These are phyloP conservation scores for Vandiemenella viatica DNA, from an alignment of 2,888 invertebrate genomes.

Conservation along the genomic window DNA sequence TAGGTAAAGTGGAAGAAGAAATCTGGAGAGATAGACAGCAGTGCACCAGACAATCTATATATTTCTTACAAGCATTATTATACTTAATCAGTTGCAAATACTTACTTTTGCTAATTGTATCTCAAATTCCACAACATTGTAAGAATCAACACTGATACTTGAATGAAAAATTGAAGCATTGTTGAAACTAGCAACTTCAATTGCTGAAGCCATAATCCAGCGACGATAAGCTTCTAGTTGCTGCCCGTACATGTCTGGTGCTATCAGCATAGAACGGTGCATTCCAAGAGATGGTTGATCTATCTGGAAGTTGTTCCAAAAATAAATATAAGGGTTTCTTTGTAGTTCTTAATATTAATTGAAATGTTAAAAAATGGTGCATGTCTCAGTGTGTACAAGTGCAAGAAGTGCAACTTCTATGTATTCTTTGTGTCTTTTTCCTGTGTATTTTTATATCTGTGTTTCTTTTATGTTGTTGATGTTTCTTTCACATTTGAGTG, in stretches of 20 bases:
- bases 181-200: conserved; percentile 18
- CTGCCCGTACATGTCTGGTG: conserved; percentile 19
- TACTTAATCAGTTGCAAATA: too few relatives aligned
- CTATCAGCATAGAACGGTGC: conserved; percentile 22
- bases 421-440: background rate
- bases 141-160: conserved; percentile 22
- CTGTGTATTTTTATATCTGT: background rate
- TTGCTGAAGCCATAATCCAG: conserved; percentile 21
- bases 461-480: too few relatives aligned
- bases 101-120: conserved; percentile 32
- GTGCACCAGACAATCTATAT: too few relatives aligned
- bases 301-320: conserved; percentile 18
- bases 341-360: background rate
- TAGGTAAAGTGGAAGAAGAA: too few relatives aligned
- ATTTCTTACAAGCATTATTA: too few relatives aligned
- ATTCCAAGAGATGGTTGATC: conserved; percentile 23
- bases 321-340: background rate
- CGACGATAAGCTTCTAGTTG: conserved; percentile 21
- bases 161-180: conserved; percentile 12
- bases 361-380: background rate
- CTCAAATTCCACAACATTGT: conserved; percentile 33
- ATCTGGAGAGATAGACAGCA: too few relatives aligned
- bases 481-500: too few relatives aligned
- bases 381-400: too few relatives aligned
- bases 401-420: background rate